Percentiles rank a stretch among this genome's conserved stretches.
These are phyloP conservation scores for Drosophila ficusphila DNA, from an alignment of 1,140 invertebrate genomes.

Conservation along the genomic window DNA sequence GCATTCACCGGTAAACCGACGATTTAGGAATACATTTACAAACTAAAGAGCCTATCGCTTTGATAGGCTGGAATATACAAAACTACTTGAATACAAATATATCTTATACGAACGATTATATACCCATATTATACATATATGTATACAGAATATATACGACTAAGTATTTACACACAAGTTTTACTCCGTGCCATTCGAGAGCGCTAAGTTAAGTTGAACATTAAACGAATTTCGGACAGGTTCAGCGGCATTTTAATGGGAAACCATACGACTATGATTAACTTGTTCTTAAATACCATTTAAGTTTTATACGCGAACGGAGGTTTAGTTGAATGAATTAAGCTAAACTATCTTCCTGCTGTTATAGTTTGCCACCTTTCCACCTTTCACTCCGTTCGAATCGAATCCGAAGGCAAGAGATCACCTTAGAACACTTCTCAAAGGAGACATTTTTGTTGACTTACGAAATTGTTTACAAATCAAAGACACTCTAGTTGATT, in stretches of 20 bases:
- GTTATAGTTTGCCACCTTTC: not conserved
- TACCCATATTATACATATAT: conserved; percentile 30
- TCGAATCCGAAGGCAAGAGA: not conserved
- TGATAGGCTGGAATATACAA: not conserved
- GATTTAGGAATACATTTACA: conserved; percentile 1
- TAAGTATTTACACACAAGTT: not conserved
- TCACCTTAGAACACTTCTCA: not conserved
- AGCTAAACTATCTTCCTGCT: not conserved
- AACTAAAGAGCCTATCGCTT: not conserved
- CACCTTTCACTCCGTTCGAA: conserved; percentile 24
- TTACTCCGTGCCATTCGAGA: not conserved
- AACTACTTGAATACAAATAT: conserved; percentile 12
- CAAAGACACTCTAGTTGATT: conserved; percentile 19
- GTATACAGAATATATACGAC: conserved; percentile 2
- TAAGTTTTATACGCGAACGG: conserved; percentile 30
- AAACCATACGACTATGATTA: not conserved
- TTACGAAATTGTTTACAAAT: conserved; percentile 37
- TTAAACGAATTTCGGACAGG: conserved; percentile 31
- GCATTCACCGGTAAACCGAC: not conserved
- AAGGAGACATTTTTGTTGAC: not conserved
- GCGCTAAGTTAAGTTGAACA: conserved; percentile 14
- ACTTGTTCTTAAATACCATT: conserved; percentile 18
- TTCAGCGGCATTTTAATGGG: conserved; percentile 8
- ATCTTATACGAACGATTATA: conserved; percentile 19
- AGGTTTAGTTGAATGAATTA: conserved; percentile 15